Percentiles rank a stretch among this genome's conserved stretches.
Evolutionary conservation across 2,888 invertebrate species (phyloP).

Genomic region (Agrotis puta): DNA sequence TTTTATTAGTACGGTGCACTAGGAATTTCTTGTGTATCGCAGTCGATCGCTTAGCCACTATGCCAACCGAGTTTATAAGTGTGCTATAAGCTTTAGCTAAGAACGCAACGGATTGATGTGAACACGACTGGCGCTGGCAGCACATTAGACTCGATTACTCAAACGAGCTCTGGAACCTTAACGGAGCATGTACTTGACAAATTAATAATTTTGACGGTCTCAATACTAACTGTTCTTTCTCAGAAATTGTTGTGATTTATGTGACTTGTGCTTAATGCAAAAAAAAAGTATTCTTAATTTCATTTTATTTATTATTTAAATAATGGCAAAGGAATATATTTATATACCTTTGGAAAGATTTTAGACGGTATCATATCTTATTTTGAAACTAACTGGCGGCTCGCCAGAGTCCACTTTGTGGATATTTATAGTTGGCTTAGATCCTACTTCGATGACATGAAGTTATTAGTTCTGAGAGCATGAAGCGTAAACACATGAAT

Average conservation of each 20-base stretch:
- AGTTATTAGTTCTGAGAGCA: not conserved
- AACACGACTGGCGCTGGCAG: slow-evolving; percentile 28
- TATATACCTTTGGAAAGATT: not conserved
- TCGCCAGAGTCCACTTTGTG: slow-evolving; percentile 5
- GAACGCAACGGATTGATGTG: slow-evolving; percentile 15
- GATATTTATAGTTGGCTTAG: slow-evolving; percentile 10
- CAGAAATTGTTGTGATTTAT: not conserved
- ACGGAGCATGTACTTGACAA: slow-evolving; percentile 3
- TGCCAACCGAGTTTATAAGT: no score
- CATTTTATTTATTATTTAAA: not conserved
- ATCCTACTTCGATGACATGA: not conserved
- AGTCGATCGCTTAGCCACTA: no score
- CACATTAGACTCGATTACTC: slow-evolving; percentile 33
- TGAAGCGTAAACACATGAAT: not conserved
- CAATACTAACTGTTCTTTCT: not conserved
- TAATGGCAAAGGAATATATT: not conserved
- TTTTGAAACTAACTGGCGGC: slow-evolving; percentile 7
- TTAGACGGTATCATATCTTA: not conserved
- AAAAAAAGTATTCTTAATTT: not conserved
- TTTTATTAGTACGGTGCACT: no score
- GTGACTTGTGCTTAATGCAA: not conserved
- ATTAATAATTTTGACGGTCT: slow-evolving; percentile 17
- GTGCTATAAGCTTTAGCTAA: no score
- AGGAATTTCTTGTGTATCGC: no score
- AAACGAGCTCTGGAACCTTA: slow-evolving; percentile 2